A percentile compares a stretch with the other conserved stretches of the same genome.
Conservation (phyloP, 2,888 invertebrate species). For the Plagodis pulveraria region DNA sequence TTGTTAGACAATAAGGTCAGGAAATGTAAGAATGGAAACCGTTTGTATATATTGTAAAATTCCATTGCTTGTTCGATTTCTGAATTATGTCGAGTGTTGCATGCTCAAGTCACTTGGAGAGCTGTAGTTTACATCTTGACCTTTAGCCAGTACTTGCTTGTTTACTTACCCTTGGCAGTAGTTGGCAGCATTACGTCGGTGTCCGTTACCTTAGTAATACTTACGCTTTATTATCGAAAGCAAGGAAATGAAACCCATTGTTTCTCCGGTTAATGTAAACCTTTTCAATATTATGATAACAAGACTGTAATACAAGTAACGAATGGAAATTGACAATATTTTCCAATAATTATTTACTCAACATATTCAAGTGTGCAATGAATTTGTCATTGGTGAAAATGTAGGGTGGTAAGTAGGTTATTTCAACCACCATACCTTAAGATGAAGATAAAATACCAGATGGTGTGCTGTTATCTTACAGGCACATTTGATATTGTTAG, state of each 20-base stretch:
- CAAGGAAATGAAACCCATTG: slow-evolving; percentile 64
- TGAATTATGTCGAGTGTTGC: too few species aligned
- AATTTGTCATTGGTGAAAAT: background rate
- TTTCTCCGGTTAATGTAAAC: slow-evolving; percentile 65
- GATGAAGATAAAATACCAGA: too few species aligned
- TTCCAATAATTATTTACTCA: background rate
- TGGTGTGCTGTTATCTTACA: too few species aligned
- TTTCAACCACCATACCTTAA: background rate
- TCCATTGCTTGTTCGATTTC: too few species aligned
- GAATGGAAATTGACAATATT: slow-evolving; percentile 9
- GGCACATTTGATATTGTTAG: too few species aligned
- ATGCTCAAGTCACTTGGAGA: too few species aligned
- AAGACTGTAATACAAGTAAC: slow-evolving; percentile 39
- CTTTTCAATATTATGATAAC: slow-evolving; percentile 57
- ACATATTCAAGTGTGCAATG: background rate
- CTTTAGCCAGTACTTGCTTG: background rate
- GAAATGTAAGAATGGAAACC: too few species aligned
- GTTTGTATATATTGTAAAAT: too few species aligned
- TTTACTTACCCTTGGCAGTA: slow-evolving; percentile 11
- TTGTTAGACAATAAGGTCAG: too few species aligned
- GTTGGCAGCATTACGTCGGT: slow-evolving; percentile 50
- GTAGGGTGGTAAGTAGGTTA: background rate
- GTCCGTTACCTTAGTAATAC: slow-evolving; percentile 40
- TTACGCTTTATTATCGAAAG: slow-evolving; percentile 57
- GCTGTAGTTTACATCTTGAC: background rate